A percentile compares a stretch with the other conserved stretches of the same genome.
Evolutionary conservation across 2,888 invertebrate species (phyloP).

Genomic region (Eurois occulta): DNA sequence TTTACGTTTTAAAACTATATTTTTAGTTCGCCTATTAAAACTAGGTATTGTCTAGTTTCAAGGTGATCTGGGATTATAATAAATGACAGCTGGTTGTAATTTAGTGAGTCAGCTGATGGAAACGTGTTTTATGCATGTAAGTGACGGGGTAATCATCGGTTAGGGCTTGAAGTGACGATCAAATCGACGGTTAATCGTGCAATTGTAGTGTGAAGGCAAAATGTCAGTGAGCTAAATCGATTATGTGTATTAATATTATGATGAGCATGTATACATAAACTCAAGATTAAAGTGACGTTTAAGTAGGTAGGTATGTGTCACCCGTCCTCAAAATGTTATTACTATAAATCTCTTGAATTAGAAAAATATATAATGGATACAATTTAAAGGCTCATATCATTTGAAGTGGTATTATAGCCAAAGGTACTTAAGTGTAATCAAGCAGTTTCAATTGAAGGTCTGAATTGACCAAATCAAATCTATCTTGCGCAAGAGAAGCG

Average conservation of each 20-base stretch:
- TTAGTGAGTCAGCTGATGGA: conserved; percentile 48
- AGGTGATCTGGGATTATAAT: conserved; percentile 58
- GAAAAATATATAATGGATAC: conserved; percentile 13
- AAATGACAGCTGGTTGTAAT: conserved; percentile 47
- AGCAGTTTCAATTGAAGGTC: conserved; percentile 53
- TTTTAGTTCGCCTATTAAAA: conserved; percentile 42
- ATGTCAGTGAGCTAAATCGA: conserved; percentile 6
- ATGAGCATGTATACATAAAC: not conserved
- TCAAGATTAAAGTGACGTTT: not conserved
- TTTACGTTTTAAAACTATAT: conserved; percentile 53
- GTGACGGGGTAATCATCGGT: conserved; percentile 33
- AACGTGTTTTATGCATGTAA: conserved; percentile 25
- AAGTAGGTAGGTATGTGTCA: conserved; percentile 1
- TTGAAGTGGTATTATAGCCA: conserved; percentile 30
- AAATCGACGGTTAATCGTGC: conserved; percentile 8
- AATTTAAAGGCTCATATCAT: conserved; percentile 18
- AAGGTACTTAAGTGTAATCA: conserved; percentile 51
- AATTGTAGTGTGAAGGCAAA: conserved; percentile 16
- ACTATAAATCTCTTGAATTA: not conserved
- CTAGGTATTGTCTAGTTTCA: conserved; percentile 59
- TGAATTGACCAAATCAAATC: conserved; percentile 62
- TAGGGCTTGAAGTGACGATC: conserved; percentile 33
- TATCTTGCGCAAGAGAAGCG: conserved; percentile 54
- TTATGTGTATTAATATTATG: not conserved
- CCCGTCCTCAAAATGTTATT: not conserved